Evolutionary conservation across 1,140 invertebrate species (phyloP).

Genomic region (Diprion similis): DNA sequence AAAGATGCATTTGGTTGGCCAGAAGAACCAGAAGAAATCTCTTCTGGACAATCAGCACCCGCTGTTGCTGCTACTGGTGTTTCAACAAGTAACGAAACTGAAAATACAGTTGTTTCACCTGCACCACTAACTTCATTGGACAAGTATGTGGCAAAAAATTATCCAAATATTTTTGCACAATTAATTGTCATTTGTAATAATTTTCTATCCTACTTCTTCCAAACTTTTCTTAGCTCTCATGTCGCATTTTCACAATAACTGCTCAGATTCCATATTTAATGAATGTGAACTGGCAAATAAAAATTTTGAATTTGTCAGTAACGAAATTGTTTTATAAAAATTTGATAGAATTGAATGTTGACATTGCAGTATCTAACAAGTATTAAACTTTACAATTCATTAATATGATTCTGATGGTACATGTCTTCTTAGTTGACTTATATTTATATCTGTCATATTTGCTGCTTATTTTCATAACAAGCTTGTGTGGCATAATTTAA

Average conservation of each 20-base stretch:
- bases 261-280: neutral
- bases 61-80: constrained; percentile 47
- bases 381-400: too few species aligned
- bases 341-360: neutral
- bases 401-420: too few species aligned
- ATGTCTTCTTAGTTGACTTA: neutral
- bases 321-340: too few species aligned
- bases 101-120: constrained; percentile 52
- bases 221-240: constrained; percentile 16
- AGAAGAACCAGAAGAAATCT: constrained; percentile 89
- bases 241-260: constrained; percentile 15
- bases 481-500: constrained; percentile 19
- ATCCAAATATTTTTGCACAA: constrained; percentile 14
- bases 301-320: too few species aligned
- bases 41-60: constrained; percentile 65
- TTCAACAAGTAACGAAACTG: constrained; percentile 52
- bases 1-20: constrained; percentile 98
- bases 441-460: neutral
- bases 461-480: neutral
- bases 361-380: neutral
- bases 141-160: constrained; percentile 49
- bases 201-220: neutral
- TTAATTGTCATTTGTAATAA: constrained; percentile 7
- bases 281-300: too few species aligned
- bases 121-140: constrained; percentile 64